A percentile compares a stretch with the other conserved stretches of the same genome.
Conservation (phyloP, 2,888 invertebrate species). For the Scaptodrosophila latifasciaeformis region DNA sequence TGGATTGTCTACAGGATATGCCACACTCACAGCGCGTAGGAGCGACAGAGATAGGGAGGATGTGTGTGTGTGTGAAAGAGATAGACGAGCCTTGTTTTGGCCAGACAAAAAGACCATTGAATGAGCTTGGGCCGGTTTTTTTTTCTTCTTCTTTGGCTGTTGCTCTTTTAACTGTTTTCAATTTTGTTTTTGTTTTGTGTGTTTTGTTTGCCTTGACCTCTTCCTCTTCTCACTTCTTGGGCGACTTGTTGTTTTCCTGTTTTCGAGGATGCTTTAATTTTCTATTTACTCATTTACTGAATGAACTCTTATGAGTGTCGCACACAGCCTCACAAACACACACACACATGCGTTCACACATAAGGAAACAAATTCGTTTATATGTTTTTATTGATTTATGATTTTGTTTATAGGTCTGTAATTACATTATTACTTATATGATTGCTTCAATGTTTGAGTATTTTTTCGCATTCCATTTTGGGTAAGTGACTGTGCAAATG, state of each 20-base stretch:
- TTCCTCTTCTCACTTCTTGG: too few relatives aligned
- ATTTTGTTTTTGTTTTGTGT: conserved; percentile 20
- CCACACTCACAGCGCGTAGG: conserved; percentile 14
- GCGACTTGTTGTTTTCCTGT: too few relatives aligned
- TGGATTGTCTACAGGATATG: conserved; percentile 34
- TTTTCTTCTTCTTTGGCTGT: conserved; percentile 1
- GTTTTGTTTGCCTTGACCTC: conserved; percentile 29
- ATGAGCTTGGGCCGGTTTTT: too few relatives aligned
- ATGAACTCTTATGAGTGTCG: not conserved
- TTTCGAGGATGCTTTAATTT: not conserved
- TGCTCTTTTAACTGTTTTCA: not conserved
- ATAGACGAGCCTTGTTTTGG: too few relatives aligned
- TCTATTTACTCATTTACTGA: not conserved
- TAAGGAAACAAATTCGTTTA: conserved; percentile 11
- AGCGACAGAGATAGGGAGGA: too few relatives aligned
- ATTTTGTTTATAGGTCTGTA: conserved; percentile 57
- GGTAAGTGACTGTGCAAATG: too few relatives aligned
- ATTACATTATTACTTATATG: conserved; percentile 59
- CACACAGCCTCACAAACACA: not conserved
- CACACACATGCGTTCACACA: too few relatives aligned
- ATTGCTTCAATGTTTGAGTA: conserved; percentile 13
- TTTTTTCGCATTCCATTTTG: too few relatives aligned
- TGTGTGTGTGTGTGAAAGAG: too few relatives aligned
- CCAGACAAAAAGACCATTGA: too few relatives aligned
- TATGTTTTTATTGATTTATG: conserved; percentile 49